A percentile compares a stretch with the other conserved stretches of the same genome.
phyloP scores from a whole-genome alignment of 2,113 vertebrate genomes.

The Porphyrio hochstetteri region DNA sequence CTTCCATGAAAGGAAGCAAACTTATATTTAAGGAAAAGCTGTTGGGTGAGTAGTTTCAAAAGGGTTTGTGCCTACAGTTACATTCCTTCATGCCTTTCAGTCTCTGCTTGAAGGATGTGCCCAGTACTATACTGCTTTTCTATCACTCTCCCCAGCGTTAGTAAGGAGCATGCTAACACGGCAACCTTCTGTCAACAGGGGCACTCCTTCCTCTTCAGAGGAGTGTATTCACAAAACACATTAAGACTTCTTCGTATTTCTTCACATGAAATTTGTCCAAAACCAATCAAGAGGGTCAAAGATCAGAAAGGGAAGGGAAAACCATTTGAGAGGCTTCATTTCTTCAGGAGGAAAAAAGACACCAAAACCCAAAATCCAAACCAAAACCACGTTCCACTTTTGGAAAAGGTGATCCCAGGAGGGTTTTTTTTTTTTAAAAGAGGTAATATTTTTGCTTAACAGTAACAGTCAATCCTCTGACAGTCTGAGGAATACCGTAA shows the following conservation, averaged over 20 bases:
- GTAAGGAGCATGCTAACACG: neutral
- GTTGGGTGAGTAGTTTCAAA: neutral
- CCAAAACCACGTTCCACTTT: neutral
- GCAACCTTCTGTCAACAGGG: neutral
- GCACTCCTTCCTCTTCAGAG: neutral
- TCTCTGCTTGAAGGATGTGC: neutral
- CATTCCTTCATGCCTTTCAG: neutral
- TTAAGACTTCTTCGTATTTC: neutral
- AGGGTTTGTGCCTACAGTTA: neutral
- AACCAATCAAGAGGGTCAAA: neutral
- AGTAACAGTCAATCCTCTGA: neutral
- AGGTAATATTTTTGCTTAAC: neutral
- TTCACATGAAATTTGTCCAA: neutral
- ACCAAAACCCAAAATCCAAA: neutral
- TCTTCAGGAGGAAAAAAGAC: neutral
- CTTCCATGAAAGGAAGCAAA: neutral
- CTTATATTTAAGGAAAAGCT: neutral
- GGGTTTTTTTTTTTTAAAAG: neutral
- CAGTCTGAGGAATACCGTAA: neutral
- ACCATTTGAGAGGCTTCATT: neutral
- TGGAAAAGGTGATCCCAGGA: neutral
- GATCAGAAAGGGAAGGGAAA: neutral
- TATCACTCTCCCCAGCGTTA: neutral
- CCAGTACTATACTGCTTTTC: neutral
- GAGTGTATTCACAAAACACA: neutral